Base-by-base conservation (phyloP, 2,113 vertebrate species). In the Columba livia region DNA sequence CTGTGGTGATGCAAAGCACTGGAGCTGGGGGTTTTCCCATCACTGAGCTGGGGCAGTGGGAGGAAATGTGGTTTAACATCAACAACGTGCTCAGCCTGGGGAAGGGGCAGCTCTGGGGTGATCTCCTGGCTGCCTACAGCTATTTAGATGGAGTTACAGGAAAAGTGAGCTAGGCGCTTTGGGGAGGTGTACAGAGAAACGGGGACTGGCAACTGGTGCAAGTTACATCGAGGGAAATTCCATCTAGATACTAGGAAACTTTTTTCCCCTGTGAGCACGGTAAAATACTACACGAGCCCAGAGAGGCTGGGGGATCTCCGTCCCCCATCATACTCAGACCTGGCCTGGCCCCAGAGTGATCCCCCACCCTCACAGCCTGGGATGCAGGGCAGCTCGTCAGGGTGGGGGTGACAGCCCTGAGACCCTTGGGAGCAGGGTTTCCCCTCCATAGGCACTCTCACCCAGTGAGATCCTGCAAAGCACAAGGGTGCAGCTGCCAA, bases 161-260 rank as follows among this genome's bases (percentile, higher is more conserved):
- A 78, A 93, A 80, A 84, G 6, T 8, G 24, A 90, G 48, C 8
- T 18, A 56, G 17, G 24, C 15, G 42, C 23, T 86, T 15, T 21
- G 10, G 28, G 62, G 53, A 90, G 7, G 24, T 15, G 31, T 69
- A 62, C 50, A 91, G 50, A 0, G 0, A 85, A 94, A 95, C 2
- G 25, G 38, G 11, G 31, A 54, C 50, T 85, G 66, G 75, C 62
- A 40, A 8, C 31, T 3, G 5, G 6, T 12, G 44, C 74, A 79
- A 64, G 11, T 58, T 69, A 56, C 94, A 62, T 69, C 50, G 38
- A 87, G 90, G 90, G 85, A 92, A 94, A 85, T 90, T 93, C 88
- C 82, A 10, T 15, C 11, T 40, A 65, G 17, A 21, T 25, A 16
- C 7, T 13, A 36, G 31, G 75, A 91, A 94, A 79, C 18, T 5